A percentile compares a stretch with the other conserved stretches of the same genome.
Evolutionary conservation across 2,113 vertebrate genomes (phyloP).

Genomic region (Carollia perspicillata): DNA sequence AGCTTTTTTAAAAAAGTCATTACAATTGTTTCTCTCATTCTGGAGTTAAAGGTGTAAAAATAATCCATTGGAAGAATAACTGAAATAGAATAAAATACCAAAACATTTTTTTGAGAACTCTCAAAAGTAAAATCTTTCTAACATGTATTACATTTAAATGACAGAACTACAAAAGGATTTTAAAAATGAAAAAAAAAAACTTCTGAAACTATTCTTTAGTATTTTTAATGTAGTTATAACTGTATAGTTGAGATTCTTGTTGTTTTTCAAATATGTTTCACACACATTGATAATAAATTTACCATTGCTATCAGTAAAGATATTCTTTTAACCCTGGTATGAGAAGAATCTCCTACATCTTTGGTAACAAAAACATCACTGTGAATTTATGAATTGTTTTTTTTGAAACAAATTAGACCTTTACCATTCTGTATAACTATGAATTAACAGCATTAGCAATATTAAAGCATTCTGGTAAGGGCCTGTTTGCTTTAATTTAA

Average conservation of each 20-base stretch:
- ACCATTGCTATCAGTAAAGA: background rate
- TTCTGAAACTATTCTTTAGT: background rate
- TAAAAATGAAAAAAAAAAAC: background rate
- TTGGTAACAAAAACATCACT: constrained; percentile 4
- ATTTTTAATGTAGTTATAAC: background rate
- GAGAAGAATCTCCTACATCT: background rate
- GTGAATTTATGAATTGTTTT: constrained; percentile 31
- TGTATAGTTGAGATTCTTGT: background rate
- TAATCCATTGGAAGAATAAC: background rate
- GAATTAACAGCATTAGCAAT: constrained; percentile 21
- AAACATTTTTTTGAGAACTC: background rate
- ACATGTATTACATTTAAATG: background rate
- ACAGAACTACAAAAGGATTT: background rate
- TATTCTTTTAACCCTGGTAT: background rate
- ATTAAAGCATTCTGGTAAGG: background rate
- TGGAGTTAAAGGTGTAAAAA: constrained; percentile 12
- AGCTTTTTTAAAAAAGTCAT: background rate
- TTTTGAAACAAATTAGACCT: constrained; percentile 4
- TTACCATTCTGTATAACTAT: constrained; percentile 3
- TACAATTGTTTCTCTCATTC: constrained; percentile 10
- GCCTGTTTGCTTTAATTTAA: background rate
- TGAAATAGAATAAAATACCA: background rate
- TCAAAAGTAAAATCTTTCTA: constrained; percentile 12
- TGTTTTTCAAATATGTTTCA: background rate
- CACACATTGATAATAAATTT: background rate